A percentile compares a stretch with the other conserved stretches of the same genome.
Conservation (phyloP, 2,888 invertebrate genomes). For the Nomada fucata region DNA sequence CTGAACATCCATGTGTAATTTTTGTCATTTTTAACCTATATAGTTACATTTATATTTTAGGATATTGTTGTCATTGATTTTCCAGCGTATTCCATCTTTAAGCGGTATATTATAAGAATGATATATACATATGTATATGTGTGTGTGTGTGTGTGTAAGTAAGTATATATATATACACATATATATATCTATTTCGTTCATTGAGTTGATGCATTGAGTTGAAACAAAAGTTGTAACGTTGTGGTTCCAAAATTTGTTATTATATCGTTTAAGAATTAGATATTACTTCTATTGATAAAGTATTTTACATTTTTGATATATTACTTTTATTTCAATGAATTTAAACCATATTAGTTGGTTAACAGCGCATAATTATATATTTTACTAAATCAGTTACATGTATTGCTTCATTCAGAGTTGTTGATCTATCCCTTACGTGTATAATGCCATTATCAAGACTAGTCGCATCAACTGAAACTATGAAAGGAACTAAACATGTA, state of each 20-base stretch:
- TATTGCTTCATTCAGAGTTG: slow-evolving; percentile 82
- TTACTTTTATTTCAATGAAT: slow-evolving; percentile 38
- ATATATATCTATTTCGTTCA: slow-evolving; percentile 20
- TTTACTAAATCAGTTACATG: slow-evolving; percentile 78
- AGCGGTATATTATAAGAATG: slow-evolving; percentile 17
- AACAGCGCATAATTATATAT: slow-evolving; percentile 70
- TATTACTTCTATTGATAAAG: slow-evolving; percentile 64
- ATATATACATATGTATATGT: slow-evolving; percentile 2
- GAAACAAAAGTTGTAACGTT: slow-evolving; percentile 34
- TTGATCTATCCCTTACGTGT: slow-evolving; percentile 85
- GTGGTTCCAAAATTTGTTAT: slow-evolving; percentile 73
- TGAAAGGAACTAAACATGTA: slow-evolving; percentile 87
- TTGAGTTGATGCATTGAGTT: slow-evolving; percentile 8
- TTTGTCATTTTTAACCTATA: slow-evolving; percentile 22
- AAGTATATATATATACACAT: too few relatives aligned
- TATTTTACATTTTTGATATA: slow-evolving; percentile 38
- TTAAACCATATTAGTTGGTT: slow-evolving; percentile 36
- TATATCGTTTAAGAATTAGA: slow-evolving; percentile 74
- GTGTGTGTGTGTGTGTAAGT: too few relatives aligned
- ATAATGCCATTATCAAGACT: slow-evolving; percentile 90
- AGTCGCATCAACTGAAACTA: slow-evolving; percentile 88
- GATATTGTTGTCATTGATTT: slow-evolving; percentile 30
- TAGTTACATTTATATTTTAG: slow-evolving; percentile 25
- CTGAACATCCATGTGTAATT: slow-evolving; percentile 34
- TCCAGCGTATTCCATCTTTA: slow-evolving; percentile 35